Conservation (phyloP, 1,140 invertebrate species). For the Drosophila aff. region DNA sequence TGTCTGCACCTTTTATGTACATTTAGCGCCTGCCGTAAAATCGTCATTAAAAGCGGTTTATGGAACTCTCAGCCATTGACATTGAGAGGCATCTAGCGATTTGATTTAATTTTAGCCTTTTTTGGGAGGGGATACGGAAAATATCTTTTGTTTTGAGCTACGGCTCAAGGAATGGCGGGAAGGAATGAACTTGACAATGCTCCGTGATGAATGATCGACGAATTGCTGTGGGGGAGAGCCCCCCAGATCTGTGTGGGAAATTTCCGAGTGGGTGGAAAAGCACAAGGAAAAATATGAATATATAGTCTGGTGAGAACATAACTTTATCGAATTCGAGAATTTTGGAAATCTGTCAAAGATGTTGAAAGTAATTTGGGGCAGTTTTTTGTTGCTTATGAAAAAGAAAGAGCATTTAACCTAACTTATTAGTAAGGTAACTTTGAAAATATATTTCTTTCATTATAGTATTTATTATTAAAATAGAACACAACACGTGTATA, state of each 20-base stretch:
- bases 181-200: constrained; percentile 52
- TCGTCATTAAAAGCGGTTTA: constrained; percentile 21
- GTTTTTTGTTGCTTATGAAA: background rate
- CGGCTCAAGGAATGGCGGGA: constrained; percentile 1
- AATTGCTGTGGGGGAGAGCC: constrained; percentile 1
- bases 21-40: constrained; percentile 13
- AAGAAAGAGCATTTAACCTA: background rate
- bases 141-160: constrained; percentile 43
- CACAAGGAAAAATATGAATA: background rate
- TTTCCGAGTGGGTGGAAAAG: constrained; percentile 5
- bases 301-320: background rate
- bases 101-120: constrained; percentile 62
- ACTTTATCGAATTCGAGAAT: background rate
- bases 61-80: constrained; percentile 50
- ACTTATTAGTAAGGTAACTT: too few relatives aligned
- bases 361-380: background rate
- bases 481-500: too few relatives aligned
- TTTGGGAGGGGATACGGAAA: constrained; percentile 12
- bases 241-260: constrained; percentile 3
- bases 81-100: constrained; percentile 35
- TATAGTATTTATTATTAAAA: background rate
- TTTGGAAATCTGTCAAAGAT: constrained; percentile 13
- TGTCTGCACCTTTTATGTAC: background rate
- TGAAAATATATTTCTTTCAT: too few relatives aligned
- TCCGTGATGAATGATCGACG: constrained; percentile 46